Evolutionary conservation across 2,113 vertebrate genomes (phyloP), one percentile per base, ranked within the genome.

Genomic region (Corythornis madagascariensis): DNA sequence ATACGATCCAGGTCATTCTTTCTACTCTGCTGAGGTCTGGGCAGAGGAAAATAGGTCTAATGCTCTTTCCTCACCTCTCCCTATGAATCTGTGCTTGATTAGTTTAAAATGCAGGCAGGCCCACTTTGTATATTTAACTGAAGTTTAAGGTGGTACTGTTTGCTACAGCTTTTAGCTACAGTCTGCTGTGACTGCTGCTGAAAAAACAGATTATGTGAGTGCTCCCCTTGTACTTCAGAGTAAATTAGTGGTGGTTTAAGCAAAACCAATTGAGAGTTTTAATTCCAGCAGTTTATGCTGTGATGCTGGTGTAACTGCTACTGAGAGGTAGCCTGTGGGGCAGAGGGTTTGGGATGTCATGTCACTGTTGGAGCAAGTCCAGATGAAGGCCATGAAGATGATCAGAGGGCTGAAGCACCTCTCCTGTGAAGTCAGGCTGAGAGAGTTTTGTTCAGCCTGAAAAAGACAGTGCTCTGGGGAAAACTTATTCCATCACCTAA

Each of bases 1-100:
- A 61, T 0, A 3, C 1, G 4, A 81, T 65, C 40, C 53, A 48
- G 53, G 74, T 13, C 35, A 56, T 31, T 53, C 1, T 0, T 61
- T 55, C 3, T 17, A 14, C 20, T 29, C 28, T 14, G 52, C 21
- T 74, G 25, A 52, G 33, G 42, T 83, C 22, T 48, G 18, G 28
- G 52, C 31, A 79, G 75, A 79, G 6, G 12, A 63, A 80, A 86
- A 50, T 7, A 43, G 42, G 10, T 55, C 17, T 40, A 29, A 64
- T 6, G 20, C 10, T 35, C 18, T 52, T 3, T 40, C 7, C 6
- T 88, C 9, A 29, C 8, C 18, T 6, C 10, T 92, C 28, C 16
- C 33, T 11, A 2, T 31, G 25, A 72, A 31, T 43, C 33, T 45
- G 17, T 45, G 38, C 9, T 73, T 9, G 3, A 33, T 84, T 53